A percentile compares a stretch with the other conserved stretches of the same genome.
phyloP scores from a whole-genome alignment of 1,140 invertebrate species.

The Drosophila funebris region DNA sequence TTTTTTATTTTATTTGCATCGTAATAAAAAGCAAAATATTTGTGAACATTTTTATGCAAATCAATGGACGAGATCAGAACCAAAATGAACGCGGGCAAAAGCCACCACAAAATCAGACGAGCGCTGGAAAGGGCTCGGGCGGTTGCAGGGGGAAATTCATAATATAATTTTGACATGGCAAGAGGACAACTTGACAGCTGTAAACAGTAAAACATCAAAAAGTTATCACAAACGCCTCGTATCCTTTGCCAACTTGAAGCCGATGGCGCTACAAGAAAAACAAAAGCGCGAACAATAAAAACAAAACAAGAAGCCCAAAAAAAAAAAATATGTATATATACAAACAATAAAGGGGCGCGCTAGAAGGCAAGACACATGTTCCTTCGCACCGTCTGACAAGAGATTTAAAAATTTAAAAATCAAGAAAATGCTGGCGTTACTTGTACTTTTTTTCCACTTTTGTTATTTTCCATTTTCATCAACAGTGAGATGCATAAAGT shows the following conservation, averaged over 20 bases:
- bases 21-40: conserved; percentile 75
- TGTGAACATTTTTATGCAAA: conserved; percentile 79
- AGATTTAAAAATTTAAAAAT: conserved; percentile 61
- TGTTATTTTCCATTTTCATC: conserved; percentile 66
- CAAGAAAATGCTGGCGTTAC: conserved; percentile 62
- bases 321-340: conserved; percentile 7
- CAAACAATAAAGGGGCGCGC: conserved; percentile 10
- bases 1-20: conserved; percentile 35
- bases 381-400: conserved; percentile 47
- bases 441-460: conserved; percentile 2
- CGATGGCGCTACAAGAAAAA: conserved; percentile 41
- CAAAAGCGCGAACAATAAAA: conserved; percentile 50
- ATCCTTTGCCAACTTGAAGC: conserved; percentile 26
- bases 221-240: conserved; percentile 59
- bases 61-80: conserved; percentile 43
- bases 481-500: conserved; percentile 79
- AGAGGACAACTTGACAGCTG: conserved; percentile 77
- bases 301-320: conserved; percentile 12
- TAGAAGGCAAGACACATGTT: conserved; percentile 67
- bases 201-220: conserved; percentile 75
- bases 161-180: conserved; percentile 74
- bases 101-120: conserved; percentile 35
- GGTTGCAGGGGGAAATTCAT: conserved; percentile 45
- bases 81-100: conserved; percentile 4
- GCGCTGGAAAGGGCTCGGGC: neutral